Evolutionary conservation across 2,797 vertebrate species (phyloP).

Genomic region (Babyrousa celebensis): DNA sequence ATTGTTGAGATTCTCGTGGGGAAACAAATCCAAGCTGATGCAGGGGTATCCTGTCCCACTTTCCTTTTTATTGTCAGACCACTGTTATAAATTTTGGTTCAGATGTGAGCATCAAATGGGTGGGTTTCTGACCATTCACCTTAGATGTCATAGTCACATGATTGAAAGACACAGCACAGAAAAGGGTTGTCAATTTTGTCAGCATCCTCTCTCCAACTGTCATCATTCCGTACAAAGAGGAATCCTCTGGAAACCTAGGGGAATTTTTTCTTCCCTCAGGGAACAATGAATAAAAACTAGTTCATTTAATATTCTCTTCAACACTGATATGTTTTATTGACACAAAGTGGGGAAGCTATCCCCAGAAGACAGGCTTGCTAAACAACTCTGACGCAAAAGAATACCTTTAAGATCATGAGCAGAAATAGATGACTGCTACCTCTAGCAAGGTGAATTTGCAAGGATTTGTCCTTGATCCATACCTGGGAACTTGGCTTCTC

Average conservation of each 20-base stretch:
- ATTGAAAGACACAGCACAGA: not conserved
- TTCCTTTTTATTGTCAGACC: not conserved
- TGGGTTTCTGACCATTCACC: not conserved
- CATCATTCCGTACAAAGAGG: not conserved
- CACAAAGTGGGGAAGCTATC: not conserved
- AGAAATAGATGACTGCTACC: not conserved
- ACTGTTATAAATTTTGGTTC: conserved; percentile 7
- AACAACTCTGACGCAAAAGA: not conserved
- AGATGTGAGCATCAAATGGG: not conserved
- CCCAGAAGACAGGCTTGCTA: not conserved
- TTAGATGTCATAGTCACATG: not conserved
- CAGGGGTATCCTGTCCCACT: not conserved
- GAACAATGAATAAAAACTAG: conserved; percentile 19
- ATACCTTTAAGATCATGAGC: not conserved
- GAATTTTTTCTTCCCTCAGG: not conserved
- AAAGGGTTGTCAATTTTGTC: not conserved
- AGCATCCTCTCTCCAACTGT: not conserved
- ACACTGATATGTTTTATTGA: conserved; percentile 10
- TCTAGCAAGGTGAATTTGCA: not conserved
- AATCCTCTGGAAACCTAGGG: not conserved
- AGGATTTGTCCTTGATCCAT: not conserved
- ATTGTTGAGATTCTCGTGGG: not conserved
- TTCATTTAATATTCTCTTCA: conserved; percentile 56
- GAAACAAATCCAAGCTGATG: not conserved
- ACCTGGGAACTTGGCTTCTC: not conserved